These are phyloP conservation scores for Dasyurus viverrinus DNA, from an alignment of 2,113 vertebrate genomes.

Conservation along the genomic window DNA sequence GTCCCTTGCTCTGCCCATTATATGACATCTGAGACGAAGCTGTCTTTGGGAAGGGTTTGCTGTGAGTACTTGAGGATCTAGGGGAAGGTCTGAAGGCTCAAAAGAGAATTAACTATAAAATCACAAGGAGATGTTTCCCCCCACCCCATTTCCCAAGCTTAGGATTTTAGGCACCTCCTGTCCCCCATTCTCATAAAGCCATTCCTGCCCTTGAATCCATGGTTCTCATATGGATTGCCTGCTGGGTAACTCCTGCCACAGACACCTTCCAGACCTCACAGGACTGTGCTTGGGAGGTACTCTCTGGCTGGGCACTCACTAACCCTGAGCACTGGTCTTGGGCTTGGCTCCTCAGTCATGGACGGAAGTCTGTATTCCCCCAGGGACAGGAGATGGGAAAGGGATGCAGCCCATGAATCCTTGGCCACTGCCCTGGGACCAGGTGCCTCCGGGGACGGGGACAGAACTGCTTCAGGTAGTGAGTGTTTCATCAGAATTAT, in stretches of 20 bases:
- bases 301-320: neutral
- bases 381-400: neutral
- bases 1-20: neutral
- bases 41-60: neutral
- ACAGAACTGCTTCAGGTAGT: neutral
- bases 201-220: neutral
- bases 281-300: neutral
- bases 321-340: neutral
- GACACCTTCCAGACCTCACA: neutral
- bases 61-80: neutral
- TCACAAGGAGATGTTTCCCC: neutral
- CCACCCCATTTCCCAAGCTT: neutral
- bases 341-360: neutral
- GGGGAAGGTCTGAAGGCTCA: rapidly evolving
- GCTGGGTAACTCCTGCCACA: neutral
- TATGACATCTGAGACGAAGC: neutral
- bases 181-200: neutral
- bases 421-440: neutral
- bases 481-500: neutral
- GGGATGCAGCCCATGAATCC: neutral
- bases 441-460: neutral
- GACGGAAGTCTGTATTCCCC: neutral
- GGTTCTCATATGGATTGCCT: neutral
- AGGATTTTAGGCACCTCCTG: neutral
- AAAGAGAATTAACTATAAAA: neutral